Evolutionary conservation across 2,888 invertebrate species (phyloP), one percentile per base, ranked within the genome.

Genomic region (Loripinus fragilis): DNA sequence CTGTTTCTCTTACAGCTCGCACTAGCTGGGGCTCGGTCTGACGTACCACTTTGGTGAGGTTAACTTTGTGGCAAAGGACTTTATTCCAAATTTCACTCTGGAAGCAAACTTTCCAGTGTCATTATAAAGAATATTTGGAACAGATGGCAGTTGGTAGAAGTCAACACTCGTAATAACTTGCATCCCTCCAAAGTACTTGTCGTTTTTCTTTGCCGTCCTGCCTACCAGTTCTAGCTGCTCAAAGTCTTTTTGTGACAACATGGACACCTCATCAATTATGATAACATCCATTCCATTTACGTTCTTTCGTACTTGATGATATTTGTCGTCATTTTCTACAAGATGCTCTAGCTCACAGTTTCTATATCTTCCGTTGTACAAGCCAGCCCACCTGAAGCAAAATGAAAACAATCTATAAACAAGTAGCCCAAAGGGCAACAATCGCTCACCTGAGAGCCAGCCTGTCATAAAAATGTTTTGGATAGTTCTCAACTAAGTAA

Each of bases 351-450:
- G 28, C 2, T 8, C 15, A 30, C 25, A 12, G 17, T 55, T 17
- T 12, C 33, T 33, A 60, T 60, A 60, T 17, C 60, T 60, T 17
- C 60, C 60, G 33, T 60, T 33, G 33, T 60, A 60, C 60, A 60
- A 17, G 10, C 60, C 60, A 20, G 60, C 60, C 60, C 60, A 60
- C 8, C 60, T 60, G 20, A 60, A 60, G 10, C 20, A 8, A 33
- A 60, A 60, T 45, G n/a, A n/a, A n/a, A n/a, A n/a, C n/a, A n/a
- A n/a, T n/a, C n/a, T n/a, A n/a, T n/a, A n/a, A n/a, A n/a, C n/a
- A n/a, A n/a, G n/a, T n/a, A n/a, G n/a, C n/a, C n/a, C n/a, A n/a
- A n/a, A n/a, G n/a, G n/a, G n/a, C n/a, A n/a, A n/a, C n/a, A n/a
- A n/a, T n/a, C n/a, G n/a, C n/a, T n/a, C n/a, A n/a, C n/a, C n/a